Evolutionary conservation across 2,888 invertebrate species (phyloP).

Genomic region (Fissipunctia ypsillon): DNA sequence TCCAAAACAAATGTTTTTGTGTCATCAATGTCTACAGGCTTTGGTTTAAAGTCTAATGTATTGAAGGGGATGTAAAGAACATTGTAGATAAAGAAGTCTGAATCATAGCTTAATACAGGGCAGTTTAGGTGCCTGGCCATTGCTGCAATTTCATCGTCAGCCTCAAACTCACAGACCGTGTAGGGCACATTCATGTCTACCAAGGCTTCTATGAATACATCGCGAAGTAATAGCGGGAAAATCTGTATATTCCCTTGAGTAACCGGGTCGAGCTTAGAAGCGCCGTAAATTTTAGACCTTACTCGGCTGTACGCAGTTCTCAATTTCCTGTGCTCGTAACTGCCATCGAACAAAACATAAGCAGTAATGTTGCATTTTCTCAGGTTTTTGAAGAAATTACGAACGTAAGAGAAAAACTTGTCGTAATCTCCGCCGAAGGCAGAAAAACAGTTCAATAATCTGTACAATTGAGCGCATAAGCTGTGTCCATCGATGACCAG

Average conservation of each 20-base stretch:
- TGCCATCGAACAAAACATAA: constrained; percentile 95
- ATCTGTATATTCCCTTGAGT: constrained; percentile 90
- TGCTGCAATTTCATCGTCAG: constrained; percentile 96
- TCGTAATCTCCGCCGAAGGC: constrained; percentile 97
- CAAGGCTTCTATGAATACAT: constrained; percentile 94
- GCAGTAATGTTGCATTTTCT: constrained; percentile 93
- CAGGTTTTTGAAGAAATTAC: constrained; percentile 93
- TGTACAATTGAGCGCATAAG: constrained; percentile 93
- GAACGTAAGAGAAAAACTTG: constrained; percentile 92
- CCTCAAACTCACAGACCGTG: constrained; percentile 96
- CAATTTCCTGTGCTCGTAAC: constrained; percentile 93
- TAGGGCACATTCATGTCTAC: constrained; percentile 92
- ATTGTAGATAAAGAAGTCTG: constrained; percentile 98
- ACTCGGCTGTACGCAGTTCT: constrained; percentile 91
- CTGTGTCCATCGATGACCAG: constrained; percentile 96
- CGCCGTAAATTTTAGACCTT: constrained; percentile 90
- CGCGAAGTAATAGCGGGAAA: constrained; percentile 94
- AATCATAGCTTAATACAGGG: constrained; percentile 97
- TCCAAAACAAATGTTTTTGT: constrained; percentile 85
- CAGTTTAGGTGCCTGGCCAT: constrained; percentile 94
- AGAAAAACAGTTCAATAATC: constrained; percentile 90
- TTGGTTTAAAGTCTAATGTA: constrained; percentile 90
- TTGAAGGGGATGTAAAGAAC: constrained; percentile 95
- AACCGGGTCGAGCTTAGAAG: constrained; percentile 89
- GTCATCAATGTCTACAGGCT: constrained; percentile 72